A percentile compares a stretch with the other conserved stretches of the same genome.
Evolutionary conservation across 2,797 vertebrate species (phyloP).

Genomic region (Enteromius unitaeniatus): DNA sequence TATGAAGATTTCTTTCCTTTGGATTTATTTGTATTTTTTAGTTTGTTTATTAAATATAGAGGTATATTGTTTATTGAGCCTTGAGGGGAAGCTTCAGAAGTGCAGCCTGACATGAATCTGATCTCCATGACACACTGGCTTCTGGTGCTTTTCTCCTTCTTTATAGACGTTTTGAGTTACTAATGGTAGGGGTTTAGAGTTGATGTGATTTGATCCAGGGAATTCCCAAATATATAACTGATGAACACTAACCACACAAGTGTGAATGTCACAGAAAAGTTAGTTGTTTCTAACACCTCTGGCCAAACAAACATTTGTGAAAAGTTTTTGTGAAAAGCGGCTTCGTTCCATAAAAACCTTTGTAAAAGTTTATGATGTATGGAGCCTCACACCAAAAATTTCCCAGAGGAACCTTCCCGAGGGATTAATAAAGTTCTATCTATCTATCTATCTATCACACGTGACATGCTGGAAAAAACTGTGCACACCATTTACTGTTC

Average conservation of each 20-base stretch:
- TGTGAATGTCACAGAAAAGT: not conserved
- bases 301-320: not conserved
- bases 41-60: not conserved
- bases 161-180: conserved; percentile 27
- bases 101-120: conserved; percentile 7
- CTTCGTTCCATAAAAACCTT: not conserved
- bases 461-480: too few relatives aligned
- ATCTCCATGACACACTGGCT: conserved; percentile 38
- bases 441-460: too few relatives aligned
- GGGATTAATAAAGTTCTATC: too few relatives aligned
- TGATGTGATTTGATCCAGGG: not conserved
- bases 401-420: too few relatives aligned
- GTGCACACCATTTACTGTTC: too few relatives aligned
- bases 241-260: not conserved
- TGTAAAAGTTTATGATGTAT: not conserved
- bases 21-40: not conserved
- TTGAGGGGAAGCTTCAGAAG: conserved; percentile 1
- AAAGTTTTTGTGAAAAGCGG: too few relatives aligned
- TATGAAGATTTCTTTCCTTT: not conserved
- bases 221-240: conserved; percentile 22
- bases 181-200: not conserved
- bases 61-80: not conserved
- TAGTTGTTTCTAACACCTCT: not conserved
- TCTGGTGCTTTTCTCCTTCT: conserved; percentile 14
- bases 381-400: too few relatives aligned